Evolutionary conservation across 2,113 vertebrate genomes (phyloP), one percentile per base, ranked within the genome.

Genomic region (Hydrolagus affinis): DNA sequence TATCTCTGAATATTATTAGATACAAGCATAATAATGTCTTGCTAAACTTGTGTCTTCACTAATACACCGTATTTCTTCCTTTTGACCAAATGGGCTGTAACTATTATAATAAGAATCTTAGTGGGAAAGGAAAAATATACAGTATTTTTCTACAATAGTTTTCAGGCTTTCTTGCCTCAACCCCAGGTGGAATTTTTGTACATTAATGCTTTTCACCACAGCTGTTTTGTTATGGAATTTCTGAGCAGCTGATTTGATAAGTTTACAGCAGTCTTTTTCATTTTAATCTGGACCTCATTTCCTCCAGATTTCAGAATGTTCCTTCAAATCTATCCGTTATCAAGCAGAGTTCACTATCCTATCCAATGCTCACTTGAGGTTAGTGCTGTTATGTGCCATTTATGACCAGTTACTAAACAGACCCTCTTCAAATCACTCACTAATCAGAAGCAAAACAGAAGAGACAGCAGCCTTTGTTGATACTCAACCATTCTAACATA

Each of bases 391-490:
- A 72, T n/a, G 69, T n/a, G 21, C 11, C 3, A 23, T 72, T 72
- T 14, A 28, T 56, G 32, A n/a, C 28, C 14, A 75, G 4, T 56
- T 75, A 56, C 73, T n/a, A 30, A 21, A 56, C 3, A 69, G 66
- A 69, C 15, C 66, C 73, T n/a, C 73, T 56, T 75, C 3, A 69
- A 21, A 69, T 19, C 66, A 75, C 73, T 44, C 56, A 30, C 21
- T 56, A 21, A 32, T 56, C 21, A 17, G 8, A 56, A n/a, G 44
- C 14, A 56, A 44, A 8, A 57, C n/a, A 10, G 73, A 56, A 75
- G 17, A 75, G 21, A 21, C 73, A 56, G 73, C 32, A n/a, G 73
- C 32, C 44, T 75, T 75, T 75, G 73, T 75, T 75, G 73, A 56
- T 56, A 56, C 73, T 56, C 19, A 8, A 75, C 32, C 73, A 44